Base-by-base conservation (phyloP, 53 echinoderm and acorn worm genomes). In the Stichopus horrens region DNA sequence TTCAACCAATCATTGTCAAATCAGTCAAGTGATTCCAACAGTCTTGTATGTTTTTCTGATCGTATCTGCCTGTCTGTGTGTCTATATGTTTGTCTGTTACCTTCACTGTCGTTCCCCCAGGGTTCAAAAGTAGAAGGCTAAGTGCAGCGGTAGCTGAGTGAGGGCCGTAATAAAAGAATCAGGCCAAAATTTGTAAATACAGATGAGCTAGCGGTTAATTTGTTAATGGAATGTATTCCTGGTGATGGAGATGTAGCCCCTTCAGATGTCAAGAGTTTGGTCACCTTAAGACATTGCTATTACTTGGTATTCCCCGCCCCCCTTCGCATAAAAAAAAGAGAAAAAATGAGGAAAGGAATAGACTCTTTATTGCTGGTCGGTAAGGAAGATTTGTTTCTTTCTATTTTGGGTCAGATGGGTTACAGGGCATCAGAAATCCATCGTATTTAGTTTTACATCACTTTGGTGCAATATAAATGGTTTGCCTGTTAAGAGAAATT, bases 311-410 rank as follows among this genome's bases (percentile, higher is more conserved):
- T 37, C 37, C 37, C 37, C 37, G 0, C 2, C 37, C 37, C 37
- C 37, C 37, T 2, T 37, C 37, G n/a, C n/a, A n/a, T n/a, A 59
- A 59, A 59, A 59, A 59, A 59, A 59, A 58, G 9, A 58, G 59
- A 9, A 63, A 63, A 13, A 13, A 13, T 63, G 7, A 13, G 63
- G 10, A 63, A 10, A 63, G 11, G 16, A 37, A 37, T n/a, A 19
- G 19, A 13, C 71, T 71, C 71, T 71, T 71, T 71, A 71, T 71
- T 71, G 71, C 71, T 71, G 71, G 71, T 71, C 71, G 19, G 71
- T 71, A 71, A 13, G 71, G 19, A 20, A 71, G 71, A 71, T 19
- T 16, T 13, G 10, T 71, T 71, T 71, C 37, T 37, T 37, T 37
- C 37, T 37, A 37, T 37, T 37, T 37, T 37, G 37, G 37, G 37